Evolutionary conservation across 1,140 invertebrate genomes (phyloP), one percentile per base, ranked within the genome.

Genomic region (Trichonephila clavipes): DNA sequence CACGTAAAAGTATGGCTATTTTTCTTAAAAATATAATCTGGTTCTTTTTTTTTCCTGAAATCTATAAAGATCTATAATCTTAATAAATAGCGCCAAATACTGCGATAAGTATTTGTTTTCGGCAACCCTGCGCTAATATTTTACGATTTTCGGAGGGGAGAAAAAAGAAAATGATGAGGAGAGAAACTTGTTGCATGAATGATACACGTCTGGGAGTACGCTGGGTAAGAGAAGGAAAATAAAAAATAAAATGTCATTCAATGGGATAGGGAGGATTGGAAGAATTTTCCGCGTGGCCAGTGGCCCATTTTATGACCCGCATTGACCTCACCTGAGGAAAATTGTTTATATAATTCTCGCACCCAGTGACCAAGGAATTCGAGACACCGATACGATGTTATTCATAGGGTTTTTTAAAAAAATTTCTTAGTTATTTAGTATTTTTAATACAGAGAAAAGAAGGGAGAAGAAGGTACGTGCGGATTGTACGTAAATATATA

Each of bases 121-220:
- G 19, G 82, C 18, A 51, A 85, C 44, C 58, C 82, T 21, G 2
- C 19, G 2, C 19, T n/a, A 21, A 51, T n/a, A 58, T 58, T 58
- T 85, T 85, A 85, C 44, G 19, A 85, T 51, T 21, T 51, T n/a
- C 8, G 44, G 44, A 59, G 81, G 40, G 24, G 40, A n/a, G 82
- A 10, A 12, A 51, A 24, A 85, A 59, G 21, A 24, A 85, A 85
- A 16, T 72, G 69, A 72, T 72, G 69, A 72, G 69, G 69, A 85
- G 51, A 85, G 44, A 85, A 85, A 85, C 82, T 85, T 85, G 82
- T 85, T 85, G 82, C 82, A 85, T 85, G 82, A 85, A 24, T 85
- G 82, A 85, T 85, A 85, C 8, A 85, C 24, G 82, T n/a, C n/a
- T 51, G 19, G 82, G 24, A 40, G 18, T 18, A n/a, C 24, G 21